phyloP scores from a whole-genome alignment of 2,113 vertebrate species.

The Apus apus region DNA sequence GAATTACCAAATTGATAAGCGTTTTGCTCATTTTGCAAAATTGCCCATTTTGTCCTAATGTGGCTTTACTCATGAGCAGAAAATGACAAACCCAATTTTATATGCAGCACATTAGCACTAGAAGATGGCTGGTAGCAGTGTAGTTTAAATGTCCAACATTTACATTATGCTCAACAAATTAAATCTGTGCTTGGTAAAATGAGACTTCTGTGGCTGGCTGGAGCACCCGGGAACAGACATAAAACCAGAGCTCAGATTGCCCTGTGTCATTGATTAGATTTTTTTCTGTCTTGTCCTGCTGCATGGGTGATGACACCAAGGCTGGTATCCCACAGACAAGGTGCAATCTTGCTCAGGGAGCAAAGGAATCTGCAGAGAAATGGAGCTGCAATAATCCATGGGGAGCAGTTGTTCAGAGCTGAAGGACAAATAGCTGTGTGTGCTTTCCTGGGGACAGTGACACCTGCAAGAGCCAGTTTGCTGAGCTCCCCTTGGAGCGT shows the following conservation, averaged over 20 bases:
- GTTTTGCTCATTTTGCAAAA: not conserved
- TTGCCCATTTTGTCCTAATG: not conserved
- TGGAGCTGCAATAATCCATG: fast-evolving
- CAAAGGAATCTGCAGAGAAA: not conserved
- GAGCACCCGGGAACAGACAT: not conserved
- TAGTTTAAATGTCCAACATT: not conserved
- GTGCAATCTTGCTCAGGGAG: not conserved
- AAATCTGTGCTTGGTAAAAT: not conserved
- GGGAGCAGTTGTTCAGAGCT: not conserved
- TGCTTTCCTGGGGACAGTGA: not conserved
- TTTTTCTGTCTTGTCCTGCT: not conserved
- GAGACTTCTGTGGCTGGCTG: not conserved
- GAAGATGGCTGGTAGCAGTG: not conserved
- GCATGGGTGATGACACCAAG: not conserved
- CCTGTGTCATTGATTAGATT: not conserved
- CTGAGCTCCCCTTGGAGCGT: not conserved
- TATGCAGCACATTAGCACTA: not conserved
- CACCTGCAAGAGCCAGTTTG: not conserved
- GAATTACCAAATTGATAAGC: not conserved
- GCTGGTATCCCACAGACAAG: not conserved
- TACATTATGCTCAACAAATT: not conserved
- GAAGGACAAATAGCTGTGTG: fast-evolving
- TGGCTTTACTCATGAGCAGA: not conserved
- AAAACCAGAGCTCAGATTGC: not conserved
- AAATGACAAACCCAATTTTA: not conserved